Percentiles rank a stretch among this genome's conserved stretches.
Conservation (phyloP, 2,797 vertebrate genomes). For the Pseudomugil tenellus region DNA sequence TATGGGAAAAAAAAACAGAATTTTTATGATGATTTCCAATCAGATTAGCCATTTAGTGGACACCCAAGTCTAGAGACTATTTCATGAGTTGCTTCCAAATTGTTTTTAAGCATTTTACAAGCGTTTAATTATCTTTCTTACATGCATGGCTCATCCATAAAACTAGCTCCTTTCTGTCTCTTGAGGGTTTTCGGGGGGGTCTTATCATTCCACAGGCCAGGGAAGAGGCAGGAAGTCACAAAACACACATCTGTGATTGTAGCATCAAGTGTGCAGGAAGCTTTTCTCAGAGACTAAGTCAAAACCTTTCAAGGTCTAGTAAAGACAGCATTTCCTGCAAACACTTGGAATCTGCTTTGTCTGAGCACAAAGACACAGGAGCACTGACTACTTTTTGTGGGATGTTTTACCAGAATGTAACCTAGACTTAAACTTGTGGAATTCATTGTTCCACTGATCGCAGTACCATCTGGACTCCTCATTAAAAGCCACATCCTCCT, state of each 20-base stretch:
- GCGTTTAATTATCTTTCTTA: slow-evolving; percentile 15
- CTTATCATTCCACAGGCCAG: slow-evolving; percentile 64
- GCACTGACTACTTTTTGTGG: slow-evolving; percentile 44
- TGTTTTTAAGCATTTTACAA: not conserved
- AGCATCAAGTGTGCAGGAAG: slow-evolving; percentile 65
- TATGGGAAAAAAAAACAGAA: not conserved
- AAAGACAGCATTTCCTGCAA: slow-evolving; percentile 58
- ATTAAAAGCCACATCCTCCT: slow-evolving; percentile 66
- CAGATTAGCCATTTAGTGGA: not conserved
- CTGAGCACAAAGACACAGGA: slow-evolving; percentile 47
- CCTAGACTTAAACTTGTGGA: slow-evolving; percentile 39
- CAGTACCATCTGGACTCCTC: slow-evolving; percentile 57
- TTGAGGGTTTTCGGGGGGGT: slow-evolving; percentile 21
- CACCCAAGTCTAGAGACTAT: no score
- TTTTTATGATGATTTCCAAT: not conserved
- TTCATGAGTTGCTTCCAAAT: not conserved
- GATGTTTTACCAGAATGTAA: slow-evolving; percentile 53
- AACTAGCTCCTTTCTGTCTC: slow-evolving; percentile 42
- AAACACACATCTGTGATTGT: slow-evolving; percentile 60
- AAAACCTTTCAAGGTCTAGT: slow-evolving; percentile 51
- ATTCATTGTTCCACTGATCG: slow-evolving; percentile 60
- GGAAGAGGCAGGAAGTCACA: slow-evolving; percentile 74
- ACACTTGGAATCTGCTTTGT: slow-evolving; percentile 21
- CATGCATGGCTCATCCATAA: slow-evolving; percentile 36
- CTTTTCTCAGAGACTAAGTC: slow-evolving; percentile 40